Evolutionary conservation across 2,888 invertebrate genomes (phyloP), one percentile per base, ranked within the genome.

Genomic region (Scelioninae gen. 1): DNA sequence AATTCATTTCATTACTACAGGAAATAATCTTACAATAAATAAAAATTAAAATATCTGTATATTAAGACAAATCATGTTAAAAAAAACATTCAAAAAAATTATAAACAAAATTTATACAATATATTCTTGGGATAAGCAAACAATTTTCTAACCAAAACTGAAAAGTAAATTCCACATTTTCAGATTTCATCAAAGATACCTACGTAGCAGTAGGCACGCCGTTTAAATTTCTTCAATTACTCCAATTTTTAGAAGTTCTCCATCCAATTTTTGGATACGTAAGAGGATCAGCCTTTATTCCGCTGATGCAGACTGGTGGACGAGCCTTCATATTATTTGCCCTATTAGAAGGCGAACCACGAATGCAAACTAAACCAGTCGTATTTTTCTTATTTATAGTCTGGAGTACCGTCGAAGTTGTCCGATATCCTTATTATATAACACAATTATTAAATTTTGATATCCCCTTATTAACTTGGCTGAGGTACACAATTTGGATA

Each of bases 361-460:
- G 97, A 32, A 96, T 99, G 94, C 98, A 98, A 91, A 94, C 94
- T 3, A 97, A 97, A 88, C 97, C 97, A 0, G 96, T 96, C 0
- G 95, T 98, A 0, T 98, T 96, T 92, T 97, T 96, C 90, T 93
- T 99, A n/a, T 97, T 98, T 89, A 88, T 96, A 4, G 94, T 96
- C 9, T 99, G 98, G 97, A 94, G 96, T 65, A 88, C 94, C 7
- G 94, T 97, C 58, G 98, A 99, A 93, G 91, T 98, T 13, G 94
- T 98, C 85, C 97, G 98, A 88, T 99, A 98, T 93, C 98, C 98
- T 0, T 99, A 96, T 93, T 99, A 99, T 93, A 95, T 98, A 89
- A 93, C 96, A 0, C 96, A 96, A 88, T 93, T 97, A 0, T 94
- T 97, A 88, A 95, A 96, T 76, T 95, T 94, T 31, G 95, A 97